Percentiles rank a stretch among this genome's conserved stretches.
Conservation (phyloP, 2,888 invertebrate genomes). For the Pantelozetes paolii region DNA sequence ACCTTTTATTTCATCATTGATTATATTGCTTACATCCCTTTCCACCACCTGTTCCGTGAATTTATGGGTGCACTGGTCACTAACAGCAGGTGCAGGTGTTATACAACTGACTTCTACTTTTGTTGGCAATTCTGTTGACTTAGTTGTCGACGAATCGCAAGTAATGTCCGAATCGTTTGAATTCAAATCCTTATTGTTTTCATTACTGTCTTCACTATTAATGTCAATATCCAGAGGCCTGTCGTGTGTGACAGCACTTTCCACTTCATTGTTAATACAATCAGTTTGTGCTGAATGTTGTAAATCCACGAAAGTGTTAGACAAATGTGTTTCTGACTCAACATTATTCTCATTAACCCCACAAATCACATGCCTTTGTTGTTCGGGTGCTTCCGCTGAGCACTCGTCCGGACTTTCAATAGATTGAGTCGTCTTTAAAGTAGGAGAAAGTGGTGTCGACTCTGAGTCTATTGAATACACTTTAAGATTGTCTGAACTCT, state of each 20-base stretch:
- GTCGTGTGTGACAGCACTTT: background rate
- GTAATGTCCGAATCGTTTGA: background rate
- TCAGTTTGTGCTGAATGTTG: background rate
- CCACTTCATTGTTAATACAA: background rate
- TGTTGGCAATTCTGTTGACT: constrained; percentile 11
- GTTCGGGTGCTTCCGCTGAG: no score
- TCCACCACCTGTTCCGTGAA: constrained; percentile 25
- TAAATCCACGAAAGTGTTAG: background rate
- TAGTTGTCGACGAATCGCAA: background rate
- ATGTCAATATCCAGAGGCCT: background rate
- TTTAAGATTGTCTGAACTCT: background rate
- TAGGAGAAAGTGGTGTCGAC: background rate
- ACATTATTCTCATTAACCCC: no score
- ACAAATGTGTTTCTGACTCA: background rate
- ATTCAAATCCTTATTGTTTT: background rate
- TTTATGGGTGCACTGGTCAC: background rate
- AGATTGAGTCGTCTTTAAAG: background rate
- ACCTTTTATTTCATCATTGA: constrained; percentile 20
- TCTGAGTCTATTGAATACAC: background rate
- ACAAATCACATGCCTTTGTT: no score
- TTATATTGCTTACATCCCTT: background rate
- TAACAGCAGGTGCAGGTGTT: constrained; percentile 29
- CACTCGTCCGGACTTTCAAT: background rate
- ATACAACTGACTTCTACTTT: constrained; percentile 24
- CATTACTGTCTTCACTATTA: background rate